phyloP scores from a whole-genome alignment of 35 echinoderm and acorn worm genomes.

The Stichopus chloronotus region DNA sequence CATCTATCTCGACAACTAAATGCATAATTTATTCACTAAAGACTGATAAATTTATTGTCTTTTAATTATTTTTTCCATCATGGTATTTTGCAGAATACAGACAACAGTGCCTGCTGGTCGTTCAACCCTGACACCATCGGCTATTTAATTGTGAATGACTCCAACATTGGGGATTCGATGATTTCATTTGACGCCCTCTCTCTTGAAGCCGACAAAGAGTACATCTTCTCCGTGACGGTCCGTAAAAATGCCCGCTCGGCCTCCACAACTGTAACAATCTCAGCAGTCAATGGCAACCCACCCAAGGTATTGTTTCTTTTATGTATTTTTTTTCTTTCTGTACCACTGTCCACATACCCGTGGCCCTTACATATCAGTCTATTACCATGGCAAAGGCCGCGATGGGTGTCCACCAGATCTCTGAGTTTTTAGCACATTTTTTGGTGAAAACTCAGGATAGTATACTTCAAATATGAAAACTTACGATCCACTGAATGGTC shows the following conservation, averaged over 20 bases:
- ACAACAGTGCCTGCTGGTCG: slow-evolving; percentile 92
- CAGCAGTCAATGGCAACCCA: slow-evolving; percentile 85
- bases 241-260: slow-evolving; percentile 65
- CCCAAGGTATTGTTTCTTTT: slow-evolving; percentile 70
- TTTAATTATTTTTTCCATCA: too few species aligned
- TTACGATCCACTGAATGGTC: too few species aligned
- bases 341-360: too few species aligned
- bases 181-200: slow-evolving; percentile 76
- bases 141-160: slow-evolving; percentile 56
- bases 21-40: too few species aligned
- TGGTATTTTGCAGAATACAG: slow-evolving; percentile 53
- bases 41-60: too few species aligned
- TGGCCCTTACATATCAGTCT: too few species aligned
- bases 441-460: too few species aligned
- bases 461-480: too few species aligned
- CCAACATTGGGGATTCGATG: slow-evolving; percentile 29
- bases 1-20: too few species aligned
- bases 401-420: too few species aligned
- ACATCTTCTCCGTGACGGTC: slow-evolving; percentile 70
- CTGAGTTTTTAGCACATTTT: too few species aligned
- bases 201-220: slow-evolving; percentile 83
- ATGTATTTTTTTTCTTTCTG: background rate
- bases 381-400: too few species aligned
- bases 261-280: slow-evolving; percentile 61
- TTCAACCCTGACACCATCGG: slow-evolving; percentile 70